A percentile compares a stretch with the other conserved stretches of the same genome.
phyloP scores from a whole-genome alignment of 1,140 invertebrate species.

The Laupala kohalensis region DNA sequence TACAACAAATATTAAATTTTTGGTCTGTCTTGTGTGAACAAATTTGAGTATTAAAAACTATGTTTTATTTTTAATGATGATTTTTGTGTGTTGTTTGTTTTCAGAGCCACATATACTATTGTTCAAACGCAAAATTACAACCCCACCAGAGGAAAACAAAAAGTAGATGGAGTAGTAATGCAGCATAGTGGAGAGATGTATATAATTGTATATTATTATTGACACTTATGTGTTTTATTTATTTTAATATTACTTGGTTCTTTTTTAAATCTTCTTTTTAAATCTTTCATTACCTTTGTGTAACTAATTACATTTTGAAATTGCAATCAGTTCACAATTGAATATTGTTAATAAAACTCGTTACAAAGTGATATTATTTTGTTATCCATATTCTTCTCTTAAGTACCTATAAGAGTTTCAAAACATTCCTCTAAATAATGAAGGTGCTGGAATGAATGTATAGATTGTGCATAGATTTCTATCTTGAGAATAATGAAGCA shows the following conservation, averaged over 20 bases:
- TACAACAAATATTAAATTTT: too few species aligned
- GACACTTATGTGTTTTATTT: not conserved
- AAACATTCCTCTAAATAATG: too few species aligned
- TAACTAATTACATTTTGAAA: too few species aligned
- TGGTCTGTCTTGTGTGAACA: not conserved
- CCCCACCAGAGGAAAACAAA: not conserved
- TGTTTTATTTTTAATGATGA: not conserved
- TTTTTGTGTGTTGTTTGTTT: not conserved
- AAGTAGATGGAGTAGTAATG: not conserved
- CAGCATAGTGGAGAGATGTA: not conserved
- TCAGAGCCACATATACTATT: constrained; percentile 11
- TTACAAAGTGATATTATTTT: too few species aligned
- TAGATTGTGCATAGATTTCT: too few species aligned
- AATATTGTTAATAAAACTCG: too few species aligned
- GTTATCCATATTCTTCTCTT: too few species aligned
- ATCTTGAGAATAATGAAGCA: too few species aligned
- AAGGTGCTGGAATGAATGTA: too few species aligned
- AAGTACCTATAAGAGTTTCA: too few species aligned
- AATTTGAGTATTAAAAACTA: too few species aligned
- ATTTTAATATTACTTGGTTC: not conserved
- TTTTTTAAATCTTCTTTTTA: not conserved
- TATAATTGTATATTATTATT: not conserved
- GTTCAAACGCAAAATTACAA: constrained; percentile 10
- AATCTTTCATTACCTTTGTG: not conserved
- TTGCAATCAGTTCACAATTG: too few species aligned